A percentile compares a stretch with the other conserved stretches of the same genome.
These are phyloP conservation scores for Nowickia ferox DNA, from an alignment of 2,888 invertebrate species.

Conservation along the genomic window DNA sequence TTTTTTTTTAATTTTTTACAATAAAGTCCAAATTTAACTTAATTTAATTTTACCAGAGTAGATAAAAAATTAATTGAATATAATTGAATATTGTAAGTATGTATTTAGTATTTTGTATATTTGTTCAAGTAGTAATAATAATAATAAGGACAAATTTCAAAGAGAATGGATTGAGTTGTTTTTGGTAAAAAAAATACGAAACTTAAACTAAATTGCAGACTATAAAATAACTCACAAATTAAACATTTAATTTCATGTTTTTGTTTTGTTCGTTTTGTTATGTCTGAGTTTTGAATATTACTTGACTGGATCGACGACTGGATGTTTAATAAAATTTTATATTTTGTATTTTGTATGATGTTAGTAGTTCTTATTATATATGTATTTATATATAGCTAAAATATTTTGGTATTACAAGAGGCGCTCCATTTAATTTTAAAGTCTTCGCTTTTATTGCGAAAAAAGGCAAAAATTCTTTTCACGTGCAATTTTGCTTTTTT, in stretches of 20 bases:
- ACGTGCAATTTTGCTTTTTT: not conserved
- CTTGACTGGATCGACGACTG: constrained; percentile 34
- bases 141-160: constrained; percentile 10
- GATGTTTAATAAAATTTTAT: constrained; percentile 15
- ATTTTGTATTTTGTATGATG: not conserved
- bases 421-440: constrained; percentile 31
- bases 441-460: not conserved
- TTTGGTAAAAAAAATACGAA: not conserved
- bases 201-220: constrained; percentile 37
- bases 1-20: constrained; percentile 40
- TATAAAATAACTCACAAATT: constrained; percentile 19
- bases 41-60: constrained; percentile 46
- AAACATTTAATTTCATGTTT: not conserved
- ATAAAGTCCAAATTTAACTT: constrained; percentile 50
- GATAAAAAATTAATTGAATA: constrained; percentile 22
- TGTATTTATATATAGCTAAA: constrained; percentile 19
- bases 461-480: not conserved
- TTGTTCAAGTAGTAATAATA: not conserved
- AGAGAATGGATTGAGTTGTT: not conserved
- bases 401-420: constrained; percentile 54
- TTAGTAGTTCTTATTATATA: not conserved
- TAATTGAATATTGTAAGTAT: too few relatives aligned
- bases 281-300: constrained; percentile 18
- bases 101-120: not conserved
- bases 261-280: constrained; percentile 17